Evolutionary conservation across 2,113 vertebrate genomes (phyloP).

Genomic region (Cheilinus undulatus): DNA sequence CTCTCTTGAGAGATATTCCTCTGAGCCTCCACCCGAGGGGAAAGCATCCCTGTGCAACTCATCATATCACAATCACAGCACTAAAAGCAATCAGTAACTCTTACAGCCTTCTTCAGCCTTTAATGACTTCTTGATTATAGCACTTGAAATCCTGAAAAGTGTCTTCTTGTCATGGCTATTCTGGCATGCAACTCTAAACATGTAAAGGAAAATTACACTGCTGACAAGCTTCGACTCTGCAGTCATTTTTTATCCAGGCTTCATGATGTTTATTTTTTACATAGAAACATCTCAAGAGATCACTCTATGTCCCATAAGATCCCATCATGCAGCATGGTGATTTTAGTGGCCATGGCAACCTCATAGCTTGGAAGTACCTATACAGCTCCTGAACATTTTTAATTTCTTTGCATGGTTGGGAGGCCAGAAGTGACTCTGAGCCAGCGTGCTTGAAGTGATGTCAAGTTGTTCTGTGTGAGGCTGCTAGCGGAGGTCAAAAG

Average conservation of each 20-base stretch:
- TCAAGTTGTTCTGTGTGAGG: slow-evolving; percentile 36
- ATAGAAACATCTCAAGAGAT: slow-evolving; percentile 18
- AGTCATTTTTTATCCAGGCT: not conserved
- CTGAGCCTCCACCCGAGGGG: slow-evolving; percentile 10
- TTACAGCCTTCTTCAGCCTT: not conserved
- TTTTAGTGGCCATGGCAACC: slow-evolving; percentile 66
- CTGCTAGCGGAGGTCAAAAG: slow-evolving; percentile 18
- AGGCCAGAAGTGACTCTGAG: not conserved
- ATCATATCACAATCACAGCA: not conserved
- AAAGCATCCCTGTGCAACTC: not conserved
- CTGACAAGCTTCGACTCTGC: slow-evolving; percentile 14
- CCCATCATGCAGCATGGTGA: not conserved
- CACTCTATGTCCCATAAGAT: slow-evolving; percentile 3
- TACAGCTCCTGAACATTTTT: not conserved
- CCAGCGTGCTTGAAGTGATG: slow-evolving; percentile 26
- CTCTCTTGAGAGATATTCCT: slow-evolving; percentile 4
- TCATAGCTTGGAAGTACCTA: slow-evolving; percentile 34
- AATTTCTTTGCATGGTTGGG: not conserved
- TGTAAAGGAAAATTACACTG: slow-evolving; percentile 6
- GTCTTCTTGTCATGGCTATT: not conserved
- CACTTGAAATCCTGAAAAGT: slow-evolving; percentile 23
- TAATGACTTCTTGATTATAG: not conserved
- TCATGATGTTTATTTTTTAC: not conserved
- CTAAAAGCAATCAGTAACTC: slow-evolving; percentile 11
- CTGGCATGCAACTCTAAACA: not conserved